Conservation (phyloP, 1,140 invertebrate genomes). For the Leptinotarsa undecemlineata region DNA sequence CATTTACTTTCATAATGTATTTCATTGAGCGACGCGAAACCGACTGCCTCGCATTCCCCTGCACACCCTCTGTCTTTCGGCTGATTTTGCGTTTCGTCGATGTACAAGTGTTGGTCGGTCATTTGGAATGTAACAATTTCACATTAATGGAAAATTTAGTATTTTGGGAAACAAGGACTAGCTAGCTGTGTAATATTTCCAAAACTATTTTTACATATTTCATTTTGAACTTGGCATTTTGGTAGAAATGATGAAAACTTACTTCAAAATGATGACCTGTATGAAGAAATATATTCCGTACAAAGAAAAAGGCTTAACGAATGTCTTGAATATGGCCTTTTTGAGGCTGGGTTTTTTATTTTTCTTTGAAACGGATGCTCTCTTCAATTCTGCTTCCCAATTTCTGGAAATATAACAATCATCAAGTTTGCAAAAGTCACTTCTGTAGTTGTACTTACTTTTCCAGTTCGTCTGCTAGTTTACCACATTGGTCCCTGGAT, state of each 20-base stretch:
- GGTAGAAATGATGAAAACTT: slow-evolving; percentile 8
- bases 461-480: slow-evolving; percentile 64
- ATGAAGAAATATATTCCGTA: slow-evolving; percentile 47
- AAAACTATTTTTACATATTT: too few species aligned
- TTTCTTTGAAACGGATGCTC: slow-evolving; percentile 39
- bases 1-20: too few species aligned
- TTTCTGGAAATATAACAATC: slow-evolving; percentile 65
- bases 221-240: too few species aligned
- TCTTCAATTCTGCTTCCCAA: slow-evolving; percentile 58
- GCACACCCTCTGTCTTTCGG: too few species aligned
- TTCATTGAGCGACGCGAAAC: too few species aligned
- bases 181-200: too few species aligned
- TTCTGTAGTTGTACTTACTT: slow-evolving; percentile 55
- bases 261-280: slow-evolving; percentile 48
- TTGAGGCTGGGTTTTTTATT: slow-evolving; percentile 39
- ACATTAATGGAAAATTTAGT: too few species aligned
- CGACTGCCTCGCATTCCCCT: too few species aligned
- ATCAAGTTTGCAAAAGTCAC: slow-evolving; percentile 56
- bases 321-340: slow-evolving; percentile 55
- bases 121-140: too few species aligned
- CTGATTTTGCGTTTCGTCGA: too few species aligned
- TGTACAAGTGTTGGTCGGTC: too few species aligned
- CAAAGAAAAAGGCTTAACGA: slow-evolving; percentile 45
- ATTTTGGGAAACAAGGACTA: too few species aligned
- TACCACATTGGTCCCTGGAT: slow-evolving; percentile 29